phyloP scores from a whole-genome alignment of 53 echinoderm and acorn worm genomes.

The Mesocentrotus franciscanus region DNA sequence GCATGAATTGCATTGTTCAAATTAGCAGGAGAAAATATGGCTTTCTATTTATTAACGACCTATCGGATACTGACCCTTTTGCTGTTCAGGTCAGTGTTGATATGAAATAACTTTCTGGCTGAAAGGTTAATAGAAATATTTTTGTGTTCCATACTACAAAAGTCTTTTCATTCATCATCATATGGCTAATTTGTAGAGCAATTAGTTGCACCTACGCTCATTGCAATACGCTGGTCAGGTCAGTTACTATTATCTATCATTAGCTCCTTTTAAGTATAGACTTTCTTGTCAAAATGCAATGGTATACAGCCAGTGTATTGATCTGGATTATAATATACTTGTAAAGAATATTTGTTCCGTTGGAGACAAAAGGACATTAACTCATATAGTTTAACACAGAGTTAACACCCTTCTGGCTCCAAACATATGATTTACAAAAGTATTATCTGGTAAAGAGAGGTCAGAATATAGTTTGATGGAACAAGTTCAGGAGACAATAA shows the following conservation, averaged over 20 bases:
- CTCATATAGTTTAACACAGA: too few relatives aligned
- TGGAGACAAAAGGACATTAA: too few relatives aligned
- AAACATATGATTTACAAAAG: not conserved
- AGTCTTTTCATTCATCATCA: not conserved
- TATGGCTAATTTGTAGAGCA: not conserved
- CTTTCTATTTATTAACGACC: not conserved
- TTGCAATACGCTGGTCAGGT: not conserved
- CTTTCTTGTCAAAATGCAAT: not conserved
- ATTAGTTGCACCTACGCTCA: not conserved
- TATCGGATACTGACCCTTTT: slow-evolving; percentile 2
- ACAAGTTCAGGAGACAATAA: not conserved
- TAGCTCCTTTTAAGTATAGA: not conserved
- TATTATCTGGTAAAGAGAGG: not conserved
- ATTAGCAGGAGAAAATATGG: slow-evolving; percentile 13
- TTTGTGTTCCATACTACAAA: not conserved
- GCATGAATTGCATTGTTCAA: slow-evolving; percentile 1
- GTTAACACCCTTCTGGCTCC: too few relatives aligned
- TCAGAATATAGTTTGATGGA: not conserved
- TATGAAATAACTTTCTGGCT: not conserved
- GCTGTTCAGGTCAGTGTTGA: not conserved
- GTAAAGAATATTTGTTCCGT: too few relatives aligned
- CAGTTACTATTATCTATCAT: not conserved
- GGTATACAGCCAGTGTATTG: too few relatives aligned
- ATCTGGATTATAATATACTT: too few relatives aligned
- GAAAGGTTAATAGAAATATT: not conserved